Conservation (phyloP, 1,140 invertebrate genomes). For the Drosophila azteca region DNA sequence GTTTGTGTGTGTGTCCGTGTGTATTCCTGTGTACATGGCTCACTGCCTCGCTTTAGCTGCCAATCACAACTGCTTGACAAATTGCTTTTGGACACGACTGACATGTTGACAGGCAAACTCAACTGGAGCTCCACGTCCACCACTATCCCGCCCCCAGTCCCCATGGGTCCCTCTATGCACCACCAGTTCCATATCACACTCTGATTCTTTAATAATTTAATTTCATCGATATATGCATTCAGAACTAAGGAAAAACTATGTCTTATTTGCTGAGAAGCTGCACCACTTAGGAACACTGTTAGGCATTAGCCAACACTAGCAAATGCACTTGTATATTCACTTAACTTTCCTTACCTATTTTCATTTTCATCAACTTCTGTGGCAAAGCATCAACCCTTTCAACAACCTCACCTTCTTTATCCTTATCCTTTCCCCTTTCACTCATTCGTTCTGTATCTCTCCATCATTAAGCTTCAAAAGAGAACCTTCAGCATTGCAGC, state of each 20-base stretch:
- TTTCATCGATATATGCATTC: too few relatives aligned
- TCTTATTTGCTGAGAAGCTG: too few relatives aligned
- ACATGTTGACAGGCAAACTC: slow-evolving; percentile 67
- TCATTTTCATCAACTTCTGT: too few relatives aligned
- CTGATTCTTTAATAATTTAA: too few relatives aligned
- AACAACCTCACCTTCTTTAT: neutral
- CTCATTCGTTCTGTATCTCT: neutral
- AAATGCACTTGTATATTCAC: neutral
- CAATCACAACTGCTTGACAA: slow-evolving; percentile 81
- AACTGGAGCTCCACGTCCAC: slow-evolving; percentile 17
- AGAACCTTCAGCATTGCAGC: neutral
- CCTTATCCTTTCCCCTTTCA: neutral
- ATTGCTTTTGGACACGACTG: slow-evolving; percentile 77
- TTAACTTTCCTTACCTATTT: neutral
- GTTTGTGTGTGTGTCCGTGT: slow-evolving; percentile 24
- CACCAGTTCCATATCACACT: too few relatives aligned
- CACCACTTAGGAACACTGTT: too few relatives aligned
- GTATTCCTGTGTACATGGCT: slow-evolving; percentile 44
- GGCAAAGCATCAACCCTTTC: neutral
- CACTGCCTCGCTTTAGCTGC: slow-evolving; percentile 64
- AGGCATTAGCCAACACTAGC: too few relatives aligned
- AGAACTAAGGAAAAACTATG: too few relatives aligned
- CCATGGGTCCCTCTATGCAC: too few relatives aligned
- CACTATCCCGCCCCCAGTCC: neutral
- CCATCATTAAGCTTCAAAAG: slow-evolving; percentile 32